Evolutionary conservation across 2,113 vertebrate species (phyloP).

Genomic region (Pongo abelii): DNA sequence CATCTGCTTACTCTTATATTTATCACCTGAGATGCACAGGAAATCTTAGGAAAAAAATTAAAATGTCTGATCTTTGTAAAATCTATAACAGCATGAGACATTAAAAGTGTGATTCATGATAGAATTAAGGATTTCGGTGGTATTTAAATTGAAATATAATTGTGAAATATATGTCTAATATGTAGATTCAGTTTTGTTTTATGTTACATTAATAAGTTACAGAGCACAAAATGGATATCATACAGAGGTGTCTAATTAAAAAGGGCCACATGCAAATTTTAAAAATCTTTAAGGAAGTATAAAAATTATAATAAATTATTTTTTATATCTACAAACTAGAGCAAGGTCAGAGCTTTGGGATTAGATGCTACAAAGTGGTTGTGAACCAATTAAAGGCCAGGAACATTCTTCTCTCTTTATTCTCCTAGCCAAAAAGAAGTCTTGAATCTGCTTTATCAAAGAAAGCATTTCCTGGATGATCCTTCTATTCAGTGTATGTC

Average conservation of each 20-base stretch:
- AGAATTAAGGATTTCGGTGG: not conserved
- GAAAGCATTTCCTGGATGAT: not conserved
- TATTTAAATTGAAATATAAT: not conserved
- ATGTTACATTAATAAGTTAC: not conserved
- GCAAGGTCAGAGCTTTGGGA: not conserved
- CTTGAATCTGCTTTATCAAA: constrained; percentile 40
- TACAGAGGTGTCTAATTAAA: not conserved
- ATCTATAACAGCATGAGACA: not conserved
- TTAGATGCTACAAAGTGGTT: constrained; percentile 44
- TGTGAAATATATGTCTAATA: not conserved
- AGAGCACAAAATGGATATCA: not conserved
- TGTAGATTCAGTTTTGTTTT: not conserved
- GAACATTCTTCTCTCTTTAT: constrained; percentile 55
- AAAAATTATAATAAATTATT: not conserved
- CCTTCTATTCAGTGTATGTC: not conserved
- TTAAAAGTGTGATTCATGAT: not conserved
- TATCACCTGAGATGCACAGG: not conserved
- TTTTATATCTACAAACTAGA: not conserved
- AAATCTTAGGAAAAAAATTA: not conserved
- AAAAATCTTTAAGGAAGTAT: not conserved
- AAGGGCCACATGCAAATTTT: not conserved
- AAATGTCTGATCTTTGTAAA: not conserved
- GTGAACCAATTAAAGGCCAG: constrained; percentile 63
- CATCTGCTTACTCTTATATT: not conserved
- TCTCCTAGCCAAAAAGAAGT: not conserved